Base-by-base conservation (phyloP, 1,140 invertebrate genomes). In the Tribolium castaneum region DNA sequence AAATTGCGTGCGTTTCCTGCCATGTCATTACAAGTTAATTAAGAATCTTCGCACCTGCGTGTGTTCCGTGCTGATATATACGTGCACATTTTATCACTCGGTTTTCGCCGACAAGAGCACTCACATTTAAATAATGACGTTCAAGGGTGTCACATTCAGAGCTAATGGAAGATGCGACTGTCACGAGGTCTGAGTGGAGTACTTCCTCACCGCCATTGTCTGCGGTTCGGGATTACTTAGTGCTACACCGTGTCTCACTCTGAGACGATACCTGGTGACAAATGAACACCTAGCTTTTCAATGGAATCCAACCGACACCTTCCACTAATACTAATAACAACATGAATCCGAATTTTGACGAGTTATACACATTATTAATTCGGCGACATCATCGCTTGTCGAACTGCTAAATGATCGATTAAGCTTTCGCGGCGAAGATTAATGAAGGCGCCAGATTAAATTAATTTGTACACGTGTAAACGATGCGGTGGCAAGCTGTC, bases 71-170 rank as follows among this genome's bases (percentile, higher is more conserved):
- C 14, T 35, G 59, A 66, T 35, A 35, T 62, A 62, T 35, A 13
- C 59, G 59, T 35, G 10, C 30, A 14, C 59, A 66, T 66, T 66
- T 66, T 66, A 66, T 66, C 59, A 66, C 59, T 66, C 59, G 59
- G 54, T 59, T 66, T 54, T 25, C 70, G n/a, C 6, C 25, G 70
- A 72, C 70, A 72, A 72, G 45, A 72, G 70, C 70, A 72, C 70
- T 72, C 70, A 76, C 78, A 79, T 79, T 79, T 79, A 79, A 79
- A 79, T 79, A 75, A 79, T 76, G 78, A 79, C 74, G 74, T 76
- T 76, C 71, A 72, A 73, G 74, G 74, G 73, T 79, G 78, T 79
- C 78, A 79, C 70, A 79, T 79, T 70, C 78, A 79, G 72, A 72
- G 74, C 74, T 79, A 79, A 79, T 79, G 78, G 78, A 79, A 79